phyloP scores from a whole-genome alignment of 1,140 invertebrate genomes.

The Cydia splendana region DNA sequence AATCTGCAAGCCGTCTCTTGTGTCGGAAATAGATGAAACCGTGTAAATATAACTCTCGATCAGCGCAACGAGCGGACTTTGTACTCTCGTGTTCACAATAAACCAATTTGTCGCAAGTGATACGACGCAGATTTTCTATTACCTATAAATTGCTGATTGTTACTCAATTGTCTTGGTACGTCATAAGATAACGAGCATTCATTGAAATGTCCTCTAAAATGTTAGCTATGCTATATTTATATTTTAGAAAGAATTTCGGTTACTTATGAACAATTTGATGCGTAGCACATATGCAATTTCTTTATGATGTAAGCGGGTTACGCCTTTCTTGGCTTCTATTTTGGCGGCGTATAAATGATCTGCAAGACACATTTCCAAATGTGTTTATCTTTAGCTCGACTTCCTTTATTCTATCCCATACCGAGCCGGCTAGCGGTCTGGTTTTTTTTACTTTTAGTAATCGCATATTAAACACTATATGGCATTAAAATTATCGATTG shows the following conservation, averaged over 20 bases:
- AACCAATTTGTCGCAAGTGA: slow-evolving; percentile 23
- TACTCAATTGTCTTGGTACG: neutral
- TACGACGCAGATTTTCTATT: neutral
- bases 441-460: slow-evolving; percentile 49
- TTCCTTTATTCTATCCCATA: slow-evolving; percentile 54
- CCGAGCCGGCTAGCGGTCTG: slow-evolving; percentile 40
- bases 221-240: neutral
- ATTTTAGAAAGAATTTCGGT: neutral
- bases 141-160: slow-evolving; percentile 3
- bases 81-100: slow-evolving; percentile 20
- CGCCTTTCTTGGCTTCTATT: slow-evolving; percentile 38
- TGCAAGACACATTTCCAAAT: slow-evolving; percentile 39
- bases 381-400: slow-evolving; percentile 35
- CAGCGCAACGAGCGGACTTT: slow-evolving; percentile 6
- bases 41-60: slow-evolving; percentile 12
- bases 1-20: slow-evolving; percentile 10
- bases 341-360: slow-evolving; percentile 36
- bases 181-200: neutral
- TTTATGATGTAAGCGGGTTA: slow-evolving; percentile 31
- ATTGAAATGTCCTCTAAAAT: neutral
- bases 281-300: neutral
- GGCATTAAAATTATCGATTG: neutral
- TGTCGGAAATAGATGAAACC: slow-evolving; percentile 17
- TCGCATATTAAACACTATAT: slow-evolving; percentile 31
- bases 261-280: neutral